These are phyloP conservation scores for Aleadryas rufinucha DNA, from an alignment of 2,113 vertebrate species.

Conservation along the genomic window DNA sequence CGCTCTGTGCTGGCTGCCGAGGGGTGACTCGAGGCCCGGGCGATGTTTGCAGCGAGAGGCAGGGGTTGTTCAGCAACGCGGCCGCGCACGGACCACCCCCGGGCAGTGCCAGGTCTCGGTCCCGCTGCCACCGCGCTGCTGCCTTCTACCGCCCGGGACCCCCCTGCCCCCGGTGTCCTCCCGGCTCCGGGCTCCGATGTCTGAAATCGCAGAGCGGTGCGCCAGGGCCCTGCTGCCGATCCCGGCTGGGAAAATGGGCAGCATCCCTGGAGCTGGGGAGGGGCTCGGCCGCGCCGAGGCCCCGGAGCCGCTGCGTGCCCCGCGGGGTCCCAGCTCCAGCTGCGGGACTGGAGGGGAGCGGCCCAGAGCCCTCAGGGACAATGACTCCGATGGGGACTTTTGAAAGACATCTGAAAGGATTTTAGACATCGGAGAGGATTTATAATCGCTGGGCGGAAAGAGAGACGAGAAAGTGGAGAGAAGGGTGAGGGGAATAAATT, in stretches of 20 bases:
- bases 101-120: neutral
- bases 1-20: neutral
- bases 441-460: neutral
- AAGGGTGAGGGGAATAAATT: neutral
- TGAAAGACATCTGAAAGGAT: neutral
- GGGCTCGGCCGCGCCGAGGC: neutral
- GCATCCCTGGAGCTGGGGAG: neutral
- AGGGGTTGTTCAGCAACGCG: neutral
- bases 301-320: neutral
- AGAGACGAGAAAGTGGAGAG: neutral
- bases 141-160: neutral
- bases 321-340: neutral
- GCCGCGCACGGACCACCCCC: neutral
- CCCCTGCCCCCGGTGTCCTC: neutral
- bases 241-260: neutral
- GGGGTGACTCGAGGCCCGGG: neutral
- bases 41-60: neutral
- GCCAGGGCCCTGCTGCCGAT: neutral
- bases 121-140: neutral
- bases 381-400: neutral
- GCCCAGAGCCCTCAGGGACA: neutral
- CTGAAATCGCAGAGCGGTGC: neutral
- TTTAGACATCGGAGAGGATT: neutral
- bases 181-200: neutral
- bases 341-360: neutral